Evolutionary conservation across 2,113 vertebrate genomes (phyloP).

Genomic region (Pionites leucogaster): DNA sequence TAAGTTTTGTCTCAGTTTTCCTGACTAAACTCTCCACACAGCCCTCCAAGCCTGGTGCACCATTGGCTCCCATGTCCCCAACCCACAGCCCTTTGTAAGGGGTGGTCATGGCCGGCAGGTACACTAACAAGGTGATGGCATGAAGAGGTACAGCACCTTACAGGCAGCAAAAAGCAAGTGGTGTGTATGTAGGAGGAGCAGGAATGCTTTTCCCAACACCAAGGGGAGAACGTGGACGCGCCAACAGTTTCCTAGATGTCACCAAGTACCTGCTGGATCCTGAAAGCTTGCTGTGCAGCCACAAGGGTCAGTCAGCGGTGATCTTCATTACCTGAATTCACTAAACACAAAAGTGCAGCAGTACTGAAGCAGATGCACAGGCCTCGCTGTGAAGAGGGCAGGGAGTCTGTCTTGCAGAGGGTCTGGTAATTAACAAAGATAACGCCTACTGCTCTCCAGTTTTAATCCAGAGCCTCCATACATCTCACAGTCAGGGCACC

Average conservation of each 20-base stretch:
- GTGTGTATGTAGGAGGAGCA: fast-evolving
- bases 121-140: fast-evolving
- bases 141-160: not conserved
- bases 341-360: not conserved
- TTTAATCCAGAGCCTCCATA: not conserved
- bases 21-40: not conserved
- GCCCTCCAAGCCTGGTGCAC: not conserved
- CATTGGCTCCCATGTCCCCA: not conserved
- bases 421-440: not conserved
- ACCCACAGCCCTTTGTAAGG: fast-evolving
- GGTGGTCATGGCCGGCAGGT: not conserved
- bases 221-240: not conserved
- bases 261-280: not conserved
- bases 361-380: not conserved
- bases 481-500: not conserved
- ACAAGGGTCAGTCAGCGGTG: fast-evolving
- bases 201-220: not conserved
- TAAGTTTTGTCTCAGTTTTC: not conserved
- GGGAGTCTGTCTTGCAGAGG: not conserved
- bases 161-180: not conserved
- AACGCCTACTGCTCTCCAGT: not conserved
- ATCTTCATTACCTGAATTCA: not conserved
- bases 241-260: not conserved
- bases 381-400: not conserved
- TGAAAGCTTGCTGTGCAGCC: not conserved